phyloP scores from a whole-genome alignment of 2,888 invertebrate genomes.

The Leistus spinibarbis region DNA sequence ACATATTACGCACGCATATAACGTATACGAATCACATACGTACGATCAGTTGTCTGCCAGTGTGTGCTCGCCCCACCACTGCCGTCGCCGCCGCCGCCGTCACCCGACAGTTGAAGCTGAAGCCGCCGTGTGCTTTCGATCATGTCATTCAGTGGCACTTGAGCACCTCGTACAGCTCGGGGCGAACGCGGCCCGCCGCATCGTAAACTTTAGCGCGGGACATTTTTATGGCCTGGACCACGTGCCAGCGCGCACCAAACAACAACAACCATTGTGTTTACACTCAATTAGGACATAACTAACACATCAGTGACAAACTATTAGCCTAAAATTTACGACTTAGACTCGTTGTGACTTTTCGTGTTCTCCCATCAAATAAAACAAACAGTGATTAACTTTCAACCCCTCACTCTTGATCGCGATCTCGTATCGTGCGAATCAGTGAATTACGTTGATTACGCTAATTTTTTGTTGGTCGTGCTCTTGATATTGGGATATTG shows the following conservation, averaged over 20 bases:
- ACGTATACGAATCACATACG: neutral
- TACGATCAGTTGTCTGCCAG: conserved; percentile 49
- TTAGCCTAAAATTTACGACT: conserved; percentile 47
- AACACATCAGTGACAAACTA: conserved; percentile 41
- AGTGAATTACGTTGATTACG: neutral
- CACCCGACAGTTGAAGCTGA: neutral
- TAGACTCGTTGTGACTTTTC: conserved; percentile 33
- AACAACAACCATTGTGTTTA: conserved; percentile 48
- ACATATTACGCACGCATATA: neutral
- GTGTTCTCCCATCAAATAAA: neutral
- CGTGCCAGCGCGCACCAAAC: conserved; percentile 56
- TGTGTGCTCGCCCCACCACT: conserved; percentile 42
- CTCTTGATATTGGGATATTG: neutral
- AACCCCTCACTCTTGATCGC: neutral
- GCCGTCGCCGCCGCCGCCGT: neutral
- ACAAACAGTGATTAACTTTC: neutral
- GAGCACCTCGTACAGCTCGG: conserved; percentile 45
- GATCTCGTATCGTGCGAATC: neutral
- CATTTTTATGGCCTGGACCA: conserved; percentile 61
- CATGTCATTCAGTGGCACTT: conserved; percentile 51
- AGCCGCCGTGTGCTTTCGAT: conserved; percentile 43
- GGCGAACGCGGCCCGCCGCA: conserved; percentile 41
- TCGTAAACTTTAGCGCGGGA: conserved; percentile 58
- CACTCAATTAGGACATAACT: conserved; percentile 48
- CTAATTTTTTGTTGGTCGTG: neutral